Base-by-base conservation (phyloP, 2,797 vertebrate genomes). In the Telmatherina bonti region DNA sequence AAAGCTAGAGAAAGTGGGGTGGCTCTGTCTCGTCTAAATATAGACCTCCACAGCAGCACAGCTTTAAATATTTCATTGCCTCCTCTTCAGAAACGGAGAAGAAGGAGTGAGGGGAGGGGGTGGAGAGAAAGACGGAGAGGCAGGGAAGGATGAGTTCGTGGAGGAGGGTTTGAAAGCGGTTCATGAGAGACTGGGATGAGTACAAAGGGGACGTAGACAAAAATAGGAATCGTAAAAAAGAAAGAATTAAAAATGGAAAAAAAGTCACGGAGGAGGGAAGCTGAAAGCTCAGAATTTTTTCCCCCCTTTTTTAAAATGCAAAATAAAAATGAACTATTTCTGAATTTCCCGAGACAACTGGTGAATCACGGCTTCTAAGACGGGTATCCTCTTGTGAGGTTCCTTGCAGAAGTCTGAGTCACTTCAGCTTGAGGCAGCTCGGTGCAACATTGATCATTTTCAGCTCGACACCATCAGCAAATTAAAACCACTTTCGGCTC, bases 11-110 rank as follows among this genome's bases (percentile, higher is more conserved):
- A 45, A 43, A 24, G 31, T 22, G 63, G 58, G 78, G 67, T n/a
- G 68, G 70, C 57, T 81, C 62, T 7, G 63, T 81, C 84, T 85
- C 68, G 4, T 87, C 90, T 93, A 94, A 93, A 94, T 89, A 93
- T 94, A 94, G 89, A 74, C 70, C 47, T 76, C 64, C 77, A 64
- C 89, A 84, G 90, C 87, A 85, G 85, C 81, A 81, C 65, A 72
- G 81, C 33, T 74, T 86, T 94, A 91, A 94, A 95, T 95, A 94
- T 94, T 95, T 94, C 66, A 95, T 92, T 52, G 49, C 76, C 78
- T 83, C 77, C 26, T 87, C 72, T 74, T 67, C 80, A 82, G 78
- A 87, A 82, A 67, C 59, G 66, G 81, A 78, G 67, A 18, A 24
- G 58, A 45, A 55, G 55, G 51, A 74, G 61, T 56, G 15, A 38